A percentile compares a stretch with the other conserved stretches of the same genome.
These are phyloP conservation scores for Heliconius hermathena DNA, from an alignment of 1,140 invertebrate species.

Conservation along the genomic window DNA sequence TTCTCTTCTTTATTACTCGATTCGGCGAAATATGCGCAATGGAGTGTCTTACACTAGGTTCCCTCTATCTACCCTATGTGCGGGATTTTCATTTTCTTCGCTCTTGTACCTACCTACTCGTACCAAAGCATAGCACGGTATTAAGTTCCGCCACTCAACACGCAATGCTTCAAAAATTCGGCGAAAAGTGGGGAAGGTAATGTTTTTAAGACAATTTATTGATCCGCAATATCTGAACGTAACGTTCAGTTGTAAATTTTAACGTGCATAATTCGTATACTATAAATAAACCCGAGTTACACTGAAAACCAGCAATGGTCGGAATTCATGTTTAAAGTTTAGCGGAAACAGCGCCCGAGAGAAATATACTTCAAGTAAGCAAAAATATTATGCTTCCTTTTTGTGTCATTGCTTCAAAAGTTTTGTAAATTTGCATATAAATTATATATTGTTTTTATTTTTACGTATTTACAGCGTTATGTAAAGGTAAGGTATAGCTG, in stretches of 20 bases:
- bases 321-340: conserved; percentile 2
- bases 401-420: not conserved
- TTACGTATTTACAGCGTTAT: not conserved
- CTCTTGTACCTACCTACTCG: too few relatives aligned
- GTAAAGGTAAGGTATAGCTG: too few relatives aligned
- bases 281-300: not conserved
- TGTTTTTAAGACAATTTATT: not conserved
- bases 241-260: not conserved
- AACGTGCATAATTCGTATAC: not conserved
- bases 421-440: not conserved
- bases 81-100: too few relatives aligned
- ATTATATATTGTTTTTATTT: not conserved
- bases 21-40: too few relatives aligned
- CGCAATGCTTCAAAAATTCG: too few relatives aligned
- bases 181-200: too few relatives aligned
- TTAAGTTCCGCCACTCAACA: too few relatives aligned
- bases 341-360: conserved; percentile 1
- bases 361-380: conserved; percentile 7
- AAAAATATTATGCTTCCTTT: conserved; percentile 6
- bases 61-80: too few relatives aligned
- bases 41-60: too few relatives aligned
- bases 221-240: not conserved
- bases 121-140: too few relatives aligned
- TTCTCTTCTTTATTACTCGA: too few relatives aligned
- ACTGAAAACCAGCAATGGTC: not conserved